These are phyloP conservation scores for Thereva unica DNA, from an alignment of 2,888 invertebrate genomes.

Conservation along the genomic window DNA sequence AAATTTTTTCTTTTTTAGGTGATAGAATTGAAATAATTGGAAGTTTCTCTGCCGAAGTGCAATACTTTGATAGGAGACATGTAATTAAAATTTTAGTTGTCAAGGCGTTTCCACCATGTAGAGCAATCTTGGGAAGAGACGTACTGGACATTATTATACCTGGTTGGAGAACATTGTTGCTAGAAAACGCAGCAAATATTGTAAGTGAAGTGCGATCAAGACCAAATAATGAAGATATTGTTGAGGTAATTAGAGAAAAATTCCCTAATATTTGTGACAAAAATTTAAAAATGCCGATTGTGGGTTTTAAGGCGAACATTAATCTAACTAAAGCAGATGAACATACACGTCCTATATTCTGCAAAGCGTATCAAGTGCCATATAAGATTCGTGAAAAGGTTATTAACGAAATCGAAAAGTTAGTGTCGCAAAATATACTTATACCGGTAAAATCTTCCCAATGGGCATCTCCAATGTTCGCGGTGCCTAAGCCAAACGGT, in stretches of 20 bases:
- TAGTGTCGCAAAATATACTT: too few relatives aligned
- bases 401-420: too few relatives aligned
- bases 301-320: background rate
- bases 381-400: background rate
- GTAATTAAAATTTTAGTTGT: background rate
- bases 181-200: background rate
- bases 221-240: background rate
- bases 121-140: background rate
- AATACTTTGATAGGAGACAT: too few relatives aligned
- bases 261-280: background rate
- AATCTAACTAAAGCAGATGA: background rate
- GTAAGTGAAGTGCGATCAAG: too few relatives aligned
- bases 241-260: background rate
- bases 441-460: too few relatives aligned
- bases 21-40: slow-evolving; percentile 7
- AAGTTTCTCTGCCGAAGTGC: background rate
- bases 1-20: background rate
- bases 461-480: too few relatives aligned
- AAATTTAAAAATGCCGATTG: slow-evolving; percentile 2
- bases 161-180: background rate
- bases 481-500: too few relatives aligned
- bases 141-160: background rate
- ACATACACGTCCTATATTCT: background rate
- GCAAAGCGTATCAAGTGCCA: background rate
- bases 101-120: background rate